Evolutionary conservation across 1,140 invertebrate genomes (phyloP).

Genomic region (Platorchestia sp.): DNA sequence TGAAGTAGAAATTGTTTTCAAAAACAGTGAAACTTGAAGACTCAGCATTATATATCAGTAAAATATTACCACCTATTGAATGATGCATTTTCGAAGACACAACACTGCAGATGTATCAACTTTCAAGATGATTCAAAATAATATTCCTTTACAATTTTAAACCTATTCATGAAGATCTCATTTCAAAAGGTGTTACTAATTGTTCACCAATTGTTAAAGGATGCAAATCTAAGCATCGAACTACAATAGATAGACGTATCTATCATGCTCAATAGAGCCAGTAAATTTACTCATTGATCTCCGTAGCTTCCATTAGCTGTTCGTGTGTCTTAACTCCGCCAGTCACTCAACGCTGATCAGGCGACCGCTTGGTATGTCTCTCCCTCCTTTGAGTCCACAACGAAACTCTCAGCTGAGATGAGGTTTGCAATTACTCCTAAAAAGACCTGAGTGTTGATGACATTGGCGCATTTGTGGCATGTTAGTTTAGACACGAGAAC

Average conservation of each 20-base stretch:
- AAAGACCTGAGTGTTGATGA: constrained; percentile 24
- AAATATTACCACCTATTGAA: not conserved
- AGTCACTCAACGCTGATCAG: not conserved
- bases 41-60: not conserved
- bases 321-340: not conserved
- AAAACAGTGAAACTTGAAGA: not conserved
- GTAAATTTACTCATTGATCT: not conserved
- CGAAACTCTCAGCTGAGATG: not conserved
- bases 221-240: not conserved
- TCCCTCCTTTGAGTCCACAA: not conserved
- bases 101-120: not conserved
- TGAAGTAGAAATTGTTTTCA: not conserved
- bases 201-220: not conserved
- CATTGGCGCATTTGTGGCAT: not conserved
- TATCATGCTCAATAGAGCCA: not conserved
- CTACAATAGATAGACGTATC: not conserved
- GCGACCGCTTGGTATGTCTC: not conserved
- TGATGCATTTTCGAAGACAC: not conserved
- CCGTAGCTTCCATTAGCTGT: not conserved
- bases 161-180: not conserved
- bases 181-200: not conserved
- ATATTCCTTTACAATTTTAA: not conserved
- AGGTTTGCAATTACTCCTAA: constrained; percentile 15
- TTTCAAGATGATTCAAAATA: not conserved
- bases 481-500: constrained; percentile 25